Conservation (phyloP, 2,888 invertebrate species). For the Megastigmus dorsalis region DNA sequence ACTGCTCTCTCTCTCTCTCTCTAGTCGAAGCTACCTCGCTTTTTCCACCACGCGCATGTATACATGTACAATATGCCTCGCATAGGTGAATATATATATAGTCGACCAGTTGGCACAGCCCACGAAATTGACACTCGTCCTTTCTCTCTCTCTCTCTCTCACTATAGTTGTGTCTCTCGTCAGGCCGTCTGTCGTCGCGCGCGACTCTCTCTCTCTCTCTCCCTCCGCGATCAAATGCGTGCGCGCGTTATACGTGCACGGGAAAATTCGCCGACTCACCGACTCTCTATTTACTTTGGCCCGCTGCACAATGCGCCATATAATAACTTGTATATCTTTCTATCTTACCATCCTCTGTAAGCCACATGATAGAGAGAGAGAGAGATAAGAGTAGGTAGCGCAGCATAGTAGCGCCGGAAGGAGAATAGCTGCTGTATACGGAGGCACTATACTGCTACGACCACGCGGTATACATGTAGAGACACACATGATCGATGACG, state of each 20-base stretch:
- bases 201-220: background rate
- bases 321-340: too few species aligned
- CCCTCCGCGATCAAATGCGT: background rate
- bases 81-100: too few species aligned
- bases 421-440: too few species aligned
- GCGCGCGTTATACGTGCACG: too few species aligned
- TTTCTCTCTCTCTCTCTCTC: background rate
- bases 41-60: too few species aligned
- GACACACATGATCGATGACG: slow-evolving; percentile 39
- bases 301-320: background rate
- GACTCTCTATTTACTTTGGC: background rate
- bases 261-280: slow-evolving; percentile 38
- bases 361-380: too few species aligned
- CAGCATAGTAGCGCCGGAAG: too few species aligned
- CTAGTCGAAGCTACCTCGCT: background rate
- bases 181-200: background rate
- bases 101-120: background rate
- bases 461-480: background rate
- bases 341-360: too few species aligned
- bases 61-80: too few species aligned
- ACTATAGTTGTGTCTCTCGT: background rate
- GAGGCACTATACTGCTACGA: background rate
- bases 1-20: background rate
- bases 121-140: background rate
- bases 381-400: too few species aligned